Percentiles rank a stretch among this genome's conserved stretches.
Conservation (phyloP, 2,797 vertebrate genomes). For the Cuculus canorus region DNA sequence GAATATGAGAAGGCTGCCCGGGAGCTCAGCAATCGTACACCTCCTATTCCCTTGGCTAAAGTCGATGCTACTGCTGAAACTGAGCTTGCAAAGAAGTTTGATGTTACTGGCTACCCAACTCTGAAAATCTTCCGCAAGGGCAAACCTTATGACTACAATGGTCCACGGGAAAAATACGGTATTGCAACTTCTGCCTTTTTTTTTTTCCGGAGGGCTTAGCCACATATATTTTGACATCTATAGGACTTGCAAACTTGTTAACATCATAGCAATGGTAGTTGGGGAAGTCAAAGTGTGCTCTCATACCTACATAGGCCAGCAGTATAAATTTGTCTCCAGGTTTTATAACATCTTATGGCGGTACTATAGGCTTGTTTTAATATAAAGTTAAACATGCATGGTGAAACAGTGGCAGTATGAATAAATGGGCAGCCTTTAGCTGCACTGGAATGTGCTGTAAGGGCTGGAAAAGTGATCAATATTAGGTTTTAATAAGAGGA, state of each 20-base stretch:
- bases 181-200: background rate
- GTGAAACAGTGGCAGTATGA: background rate
- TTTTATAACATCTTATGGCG: background rate
- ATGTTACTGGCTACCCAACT: conserved; percentile 90
- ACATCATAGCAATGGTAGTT: background rate
- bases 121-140: conserved; percentile 97
- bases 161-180: conserved; percentile 94
- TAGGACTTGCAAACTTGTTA: background rate
- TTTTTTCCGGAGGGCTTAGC: background rate
- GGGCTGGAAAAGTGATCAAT: background rate
- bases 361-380: background rate
- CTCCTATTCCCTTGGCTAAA: conserved; percentile 91
- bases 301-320: background rate
- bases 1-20: conserved; percentile 96
- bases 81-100: conserved; percentile 87
- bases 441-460: background rate
- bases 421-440: background rate
- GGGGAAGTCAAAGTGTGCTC: background rate
- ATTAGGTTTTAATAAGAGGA: background rate
- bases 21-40: conserved; percentile 84
- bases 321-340: background rate
- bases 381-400: background rate
- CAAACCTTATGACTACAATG: conserved; percentile 91
- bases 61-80: conserved; percentile 87
- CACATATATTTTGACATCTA: background rate